Base-by-base conservation (phyloP, 2,797 vertebrate species). In the Rallus crepitans region DNA sequence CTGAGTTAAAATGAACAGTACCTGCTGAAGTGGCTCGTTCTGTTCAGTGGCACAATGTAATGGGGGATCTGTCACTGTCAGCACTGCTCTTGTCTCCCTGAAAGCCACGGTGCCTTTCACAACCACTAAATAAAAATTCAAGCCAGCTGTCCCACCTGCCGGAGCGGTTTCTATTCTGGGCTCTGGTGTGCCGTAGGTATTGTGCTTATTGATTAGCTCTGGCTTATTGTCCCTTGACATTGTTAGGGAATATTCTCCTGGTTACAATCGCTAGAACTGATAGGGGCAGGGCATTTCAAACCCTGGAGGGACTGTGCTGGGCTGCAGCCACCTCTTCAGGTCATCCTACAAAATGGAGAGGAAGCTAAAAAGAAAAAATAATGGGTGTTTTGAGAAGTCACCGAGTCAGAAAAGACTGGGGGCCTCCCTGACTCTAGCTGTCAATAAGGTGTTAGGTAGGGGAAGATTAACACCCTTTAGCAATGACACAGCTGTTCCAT, bases 401-500 rank as follows among this genome's bases (percentile, higher is more conserved):
- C 63, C 61, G 71, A 96, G 86, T 94, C 93, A 80, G 95, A 97
- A 85, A 79, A 78, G 96, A 89, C 80, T 77, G 76, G 70, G 75
- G 95, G 95, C 93, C 94, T 96, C 78, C 5, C 37, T 96, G 94
- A 87, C 89, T 97, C 69, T 79, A 83, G 85, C 97, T 96, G 95
- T 97, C 96, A 95, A 70, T 97, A 95, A 97, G 87, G 97, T 96
- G 97, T 96, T 87, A 95, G 95, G 89, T 57, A 92, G 91, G 69
- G 75, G 91, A 89, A 96, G 94, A 96, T 96, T 95, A 97, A 95
- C 95, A 97, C 94, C 88, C 95, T 96, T 96, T 95, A 96, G 94
- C 81, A 82, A 90, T 97, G 95, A 96, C 96, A 96, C 96, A 97
- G 96, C 95, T 97, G 95, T 95, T 97, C 96, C 86, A 93, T 53